These are phyloP conservation scores for Rhagonycha lutea DNA, from an alignment of 2,888 invertebrate species.

Conservation along the genomic window DNA sequence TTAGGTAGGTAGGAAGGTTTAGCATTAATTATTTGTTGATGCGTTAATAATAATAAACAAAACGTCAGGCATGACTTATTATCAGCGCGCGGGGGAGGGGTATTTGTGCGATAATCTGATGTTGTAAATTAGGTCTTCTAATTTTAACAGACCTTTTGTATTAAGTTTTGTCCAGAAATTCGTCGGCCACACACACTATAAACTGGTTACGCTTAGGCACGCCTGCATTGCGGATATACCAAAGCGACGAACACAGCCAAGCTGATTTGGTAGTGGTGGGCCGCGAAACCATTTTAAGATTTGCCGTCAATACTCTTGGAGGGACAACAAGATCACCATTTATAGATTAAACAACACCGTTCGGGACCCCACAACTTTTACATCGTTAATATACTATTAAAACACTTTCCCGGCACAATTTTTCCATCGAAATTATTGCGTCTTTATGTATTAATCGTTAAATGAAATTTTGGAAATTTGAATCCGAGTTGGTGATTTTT, in stretches of 20 bases:
- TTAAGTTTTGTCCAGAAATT: slow-evolving; percentile 52
- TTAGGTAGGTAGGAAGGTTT: slow-evolving; percentile 25
- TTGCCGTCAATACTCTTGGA: slow-evolving; percentile 47
- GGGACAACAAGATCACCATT: slow-evolving; percentile 12
- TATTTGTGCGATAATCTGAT: slow-evolving; percentile 32
- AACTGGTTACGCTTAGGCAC: slow-evolving; percentile 53
- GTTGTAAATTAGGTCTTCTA: slow-evolving; percentile 30
- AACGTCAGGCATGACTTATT: slow-evolving; percentile 38
- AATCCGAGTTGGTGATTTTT: slow-evolving; percentile 17
- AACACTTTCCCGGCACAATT: not conserved
- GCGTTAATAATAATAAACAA: slow-evolving; percentile 44
- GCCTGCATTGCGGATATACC: slow-evolving; percentile 58
- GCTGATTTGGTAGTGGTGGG: slow-evolving; percentile 52
- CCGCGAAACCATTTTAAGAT: slow-evolving; percentile 56
- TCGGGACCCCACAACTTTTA: not conserved
- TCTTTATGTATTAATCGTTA: not conserved
- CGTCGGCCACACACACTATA: slow-evolving; percentile 52
- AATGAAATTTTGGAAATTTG: slow-evolving; percentile 15
- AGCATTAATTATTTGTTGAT: slow-evolving; percentile 21
- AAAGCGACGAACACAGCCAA: slow-evolving; percentile 56
- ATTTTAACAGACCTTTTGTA: slow-evolving; percentile 45
- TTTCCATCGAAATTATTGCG: not conserved
- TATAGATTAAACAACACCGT: not conserved
- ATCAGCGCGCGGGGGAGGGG: slow-evolving; percentile 49
- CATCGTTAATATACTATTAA: not conserved